Percentiles rank a stretch among this genome's conserved stretches.
phyloP scores from a whole-genome alignment of 2,797 vertebrate genomes.

The Poeciliopsis turneri region DNA sequence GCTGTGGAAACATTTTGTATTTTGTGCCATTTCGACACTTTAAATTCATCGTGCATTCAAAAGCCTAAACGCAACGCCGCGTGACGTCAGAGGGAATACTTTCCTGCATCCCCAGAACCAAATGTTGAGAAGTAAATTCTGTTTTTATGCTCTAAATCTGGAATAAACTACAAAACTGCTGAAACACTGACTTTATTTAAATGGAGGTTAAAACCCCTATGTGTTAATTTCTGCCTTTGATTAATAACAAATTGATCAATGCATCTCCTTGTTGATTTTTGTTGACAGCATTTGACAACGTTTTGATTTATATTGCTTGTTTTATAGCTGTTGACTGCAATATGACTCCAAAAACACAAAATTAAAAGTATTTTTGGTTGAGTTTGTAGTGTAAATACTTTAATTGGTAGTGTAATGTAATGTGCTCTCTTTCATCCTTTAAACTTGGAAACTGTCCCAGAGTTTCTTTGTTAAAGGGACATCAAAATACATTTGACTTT shows the following conservation, averaged over 20 bases:
- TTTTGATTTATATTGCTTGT: background rate
- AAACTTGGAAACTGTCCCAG: background rate
- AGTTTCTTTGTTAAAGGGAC: background rate
- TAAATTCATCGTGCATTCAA: background rate
- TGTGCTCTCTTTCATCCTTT: background rate
- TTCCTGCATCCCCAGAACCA: no score
- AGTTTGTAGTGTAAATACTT: no score
- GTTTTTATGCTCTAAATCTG: no score
- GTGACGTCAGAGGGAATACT: no score
- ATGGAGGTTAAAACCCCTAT: no score
- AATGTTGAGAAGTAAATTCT: no score
- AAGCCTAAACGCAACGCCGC: background rate
- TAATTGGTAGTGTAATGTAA: no score
- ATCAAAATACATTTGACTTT: no score
- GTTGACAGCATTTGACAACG: background rate
- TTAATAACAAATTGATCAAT: background rate
- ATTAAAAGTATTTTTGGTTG: no score
- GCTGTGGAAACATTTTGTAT: background rate
- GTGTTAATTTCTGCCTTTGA: background rate
- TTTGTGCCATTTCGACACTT: background rate
- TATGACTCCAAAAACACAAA: background rate
- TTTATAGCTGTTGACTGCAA: background rate
- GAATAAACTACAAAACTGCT: no score
- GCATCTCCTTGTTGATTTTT: background rate
- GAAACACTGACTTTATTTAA: no score